Conservation (phyloP, 2,888 invertebrate species). For the Agonopterix arenella region DNA sequence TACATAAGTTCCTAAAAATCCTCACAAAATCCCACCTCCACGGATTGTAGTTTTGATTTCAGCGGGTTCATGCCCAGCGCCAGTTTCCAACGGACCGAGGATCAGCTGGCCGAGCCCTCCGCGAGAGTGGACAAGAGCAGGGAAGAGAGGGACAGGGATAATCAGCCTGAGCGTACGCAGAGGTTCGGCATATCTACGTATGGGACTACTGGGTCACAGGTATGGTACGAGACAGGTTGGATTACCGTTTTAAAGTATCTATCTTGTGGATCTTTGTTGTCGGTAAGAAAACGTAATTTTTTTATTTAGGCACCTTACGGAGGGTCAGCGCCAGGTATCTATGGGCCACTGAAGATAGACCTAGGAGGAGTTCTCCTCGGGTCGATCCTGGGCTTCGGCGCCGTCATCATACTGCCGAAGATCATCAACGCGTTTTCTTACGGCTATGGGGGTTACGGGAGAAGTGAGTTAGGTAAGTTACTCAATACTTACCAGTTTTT, state of each 20-base stretch:
- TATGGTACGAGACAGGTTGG: slow-evolving; percentile 5
- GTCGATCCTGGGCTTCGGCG: slow-evolving; percentile 87
- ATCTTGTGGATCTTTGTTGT: too few species aligned
- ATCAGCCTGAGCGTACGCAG: slow-evolving; percentile 62
- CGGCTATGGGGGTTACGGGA: slow-evolving; percentile 80
- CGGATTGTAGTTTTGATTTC: slow-evolving; percentile 37
- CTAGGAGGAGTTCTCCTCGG: slow-evolving; percentile 89
- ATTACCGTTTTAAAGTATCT: too few species aligned
- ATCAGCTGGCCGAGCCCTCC: slow-evolving; percentile 67
- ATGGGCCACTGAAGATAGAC: slow-evolving; percentile 87
- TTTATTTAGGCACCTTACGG: slow-evolving; percentile 53
- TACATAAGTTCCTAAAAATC: background rate
- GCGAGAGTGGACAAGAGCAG: slow-evolving; percentile 51
- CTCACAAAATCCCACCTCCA: background rate
- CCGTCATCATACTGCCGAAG: slow-evolving; percentile 87
- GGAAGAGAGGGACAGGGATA: slow-evolving; percentile 47
- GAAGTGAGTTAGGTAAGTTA: slow-evolving; percentile 75
- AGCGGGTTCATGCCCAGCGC: slow-evolving; percentile 65
- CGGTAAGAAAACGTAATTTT: background rate
- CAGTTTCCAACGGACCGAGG: slow-evolving; percentile 51
- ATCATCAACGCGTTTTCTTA: slow-evolving; percentile 83
- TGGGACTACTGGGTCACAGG: slow-evolving; percentile 63
- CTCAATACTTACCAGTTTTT: too few species aligned
- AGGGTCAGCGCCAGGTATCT: slow-evolving; percentile 74
- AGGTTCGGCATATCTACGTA: slow-evolving; percentile 74